Percentiles rank a stretch among this genome's conserved stretches.
phyloP scores from a whole-genome alignment of 2,113 vertebrate genomes.

The Pelobates fuscus region DNA sequence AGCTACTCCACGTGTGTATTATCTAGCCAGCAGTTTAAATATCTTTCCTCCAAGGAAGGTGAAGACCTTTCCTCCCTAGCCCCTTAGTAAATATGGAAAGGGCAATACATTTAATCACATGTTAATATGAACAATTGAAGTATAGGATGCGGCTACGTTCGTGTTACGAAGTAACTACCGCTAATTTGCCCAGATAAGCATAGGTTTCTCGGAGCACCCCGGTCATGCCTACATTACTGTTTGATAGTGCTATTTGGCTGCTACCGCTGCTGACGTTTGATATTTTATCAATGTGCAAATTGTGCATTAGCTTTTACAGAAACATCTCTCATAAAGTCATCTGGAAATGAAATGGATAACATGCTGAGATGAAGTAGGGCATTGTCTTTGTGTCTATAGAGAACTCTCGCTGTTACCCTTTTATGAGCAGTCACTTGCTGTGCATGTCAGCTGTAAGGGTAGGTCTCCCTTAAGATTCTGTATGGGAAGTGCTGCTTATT shows the following conservation, averaged over 20 bases:
- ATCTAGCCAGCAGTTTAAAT: neutral
- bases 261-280: constrained; percentile 24
- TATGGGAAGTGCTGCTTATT: constrained; percentile 48
- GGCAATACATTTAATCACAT: constrained; percentile 36
- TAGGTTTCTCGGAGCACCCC: constrained; percentile 26
- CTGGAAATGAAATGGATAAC: constrained; percentile 49
- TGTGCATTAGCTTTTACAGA: constrained; percentile 49
- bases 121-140: constrained; percentile 41
- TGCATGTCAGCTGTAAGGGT: constrained; percentile 48
- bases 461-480: constrained; percentile 49
- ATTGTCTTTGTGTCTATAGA: constrained; percentile 48
- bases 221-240: constrained; percentile 29
- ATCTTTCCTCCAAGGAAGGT: neutral
- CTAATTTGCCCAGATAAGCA: constrained; percentile 39
- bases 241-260: constrained; percentile 40
- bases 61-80: neutral
- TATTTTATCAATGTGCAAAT: constrained; percentile 52
- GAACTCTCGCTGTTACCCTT: constrained; percentile 53
- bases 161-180: constrained; percentile 23
- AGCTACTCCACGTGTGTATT: neutral
- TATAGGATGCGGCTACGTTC: constrained; percentile 12
- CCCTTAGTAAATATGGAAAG: constrained; percentile 14
- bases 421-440: constrained; percentile 47
- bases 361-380: constrained; percentile 50
- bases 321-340: constrained; percentile 21